Conservation (phyloP, 2,797 vertebrate genomes). For the Myoxocephalus aenaeus region DNA sequence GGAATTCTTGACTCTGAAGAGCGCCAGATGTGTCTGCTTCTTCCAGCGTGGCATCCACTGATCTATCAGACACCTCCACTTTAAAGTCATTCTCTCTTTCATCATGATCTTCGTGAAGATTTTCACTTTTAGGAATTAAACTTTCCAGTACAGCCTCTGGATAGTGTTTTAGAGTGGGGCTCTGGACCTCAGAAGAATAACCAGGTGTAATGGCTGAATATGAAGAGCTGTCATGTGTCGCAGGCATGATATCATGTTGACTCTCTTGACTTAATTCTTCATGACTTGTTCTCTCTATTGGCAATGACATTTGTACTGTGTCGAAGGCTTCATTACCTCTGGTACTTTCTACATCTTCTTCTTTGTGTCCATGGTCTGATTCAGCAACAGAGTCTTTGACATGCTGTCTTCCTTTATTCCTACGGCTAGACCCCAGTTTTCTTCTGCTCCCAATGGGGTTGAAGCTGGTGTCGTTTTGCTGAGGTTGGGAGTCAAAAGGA, state of each 20-base stretch:
- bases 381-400: conserved; percentile 15
- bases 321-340: neutral
- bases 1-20: conserved; percentile 2
- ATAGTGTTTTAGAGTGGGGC: neutral
- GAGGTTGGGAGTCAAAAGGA: neutral
- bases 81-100: neutral
- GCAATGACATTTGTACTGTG: neutral
- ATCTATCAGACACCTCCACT: conserved; percentile 1
- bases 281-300: neutral
- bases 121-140: neutral
- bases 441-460: conserved; percentile 12
- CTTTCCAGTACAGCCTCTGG: neutral
- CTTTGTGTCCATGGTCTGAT: conserved; percentile 1
- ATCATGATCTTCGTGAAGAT: neutral
- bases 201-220: neutral
- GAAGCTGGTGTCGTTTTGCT: neutral
- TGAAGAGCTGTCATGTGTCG: neutral
- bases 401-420: conserved; percentile 19
- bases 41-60: neutral
- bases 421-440: conserved; percentile 62
- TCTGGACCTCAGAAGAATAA: neutral
- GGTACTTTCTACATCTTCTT: neutral
- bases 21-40: neutral
- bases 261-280: neutral
- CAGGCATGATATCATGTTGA: neutral